Percentiles rank a stretch among this genome's conserved stretches.
Evolutionary conservation across 1,140 invertebrate species (phyloP).

Genomic region (Nebria ingens): DNA sequence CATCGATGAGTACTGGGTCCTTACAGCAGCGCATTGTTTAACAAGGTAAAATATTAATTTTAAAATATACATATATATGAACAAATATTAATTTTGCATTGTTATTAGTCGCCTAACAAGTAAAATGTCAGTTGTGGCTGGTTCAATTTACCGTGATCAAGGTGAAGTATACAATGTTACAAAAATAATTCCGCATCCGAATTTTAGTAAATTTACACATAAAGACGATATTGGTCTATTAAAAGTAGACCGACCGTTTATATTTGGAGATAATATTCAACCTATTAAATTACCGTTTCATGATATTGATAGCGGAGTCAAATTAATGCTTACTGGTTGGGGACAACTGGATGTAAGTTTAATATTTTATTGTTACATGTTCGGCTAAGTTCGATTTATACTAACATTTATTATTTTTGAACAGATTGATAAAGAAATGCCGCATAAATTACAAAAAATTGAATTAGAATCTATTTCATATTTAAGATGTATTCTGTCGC

Average conservation of each 20-base stretch:
- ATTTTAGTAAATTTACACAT: constrained; percentile 34
- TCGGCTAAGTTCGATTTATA: not conserved
- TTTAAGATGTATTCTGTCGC: not conserved
- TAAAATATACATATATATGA: no score
- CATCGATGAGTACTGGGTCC: no score
- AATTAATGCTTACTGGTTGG: not conserved
- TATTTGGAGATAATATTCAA: constrained; percentile 20
- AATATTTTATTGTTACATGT: not conserved
- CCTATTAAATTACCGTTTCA: not conserved
- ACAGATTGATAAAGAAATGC: not conserved
- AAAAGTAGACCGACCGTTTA: constrained; percentile 29
- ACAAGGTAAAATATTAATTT: no score
- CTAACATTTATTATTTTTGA: not conserved
- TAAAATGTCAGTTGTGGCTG: constrained; percentile 36
- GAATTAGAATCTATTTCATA: not conserved
- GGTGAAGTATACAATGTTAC: constrained; percentile 36
- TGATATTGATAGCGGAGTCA: not conserved
- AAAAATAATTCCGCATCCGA: constrained; percentile 36
- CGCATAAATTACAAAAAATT: not conserved
- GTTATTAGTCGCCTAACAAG: constrained; percentile 23
- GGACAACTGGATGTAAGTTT: not conserved
- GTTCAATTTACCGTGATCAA: constrained; percentile 39
- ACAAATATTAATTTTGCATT: no score
- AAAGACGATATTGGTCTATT: constrained; percentile 35
- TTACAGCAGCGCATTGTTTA: no score